These are phyloP conservation scores for Nymphicus hollandicus DNA, from an alignment of 2,113 vertebrate genomes.

Conservation along the genomic window DNA sequence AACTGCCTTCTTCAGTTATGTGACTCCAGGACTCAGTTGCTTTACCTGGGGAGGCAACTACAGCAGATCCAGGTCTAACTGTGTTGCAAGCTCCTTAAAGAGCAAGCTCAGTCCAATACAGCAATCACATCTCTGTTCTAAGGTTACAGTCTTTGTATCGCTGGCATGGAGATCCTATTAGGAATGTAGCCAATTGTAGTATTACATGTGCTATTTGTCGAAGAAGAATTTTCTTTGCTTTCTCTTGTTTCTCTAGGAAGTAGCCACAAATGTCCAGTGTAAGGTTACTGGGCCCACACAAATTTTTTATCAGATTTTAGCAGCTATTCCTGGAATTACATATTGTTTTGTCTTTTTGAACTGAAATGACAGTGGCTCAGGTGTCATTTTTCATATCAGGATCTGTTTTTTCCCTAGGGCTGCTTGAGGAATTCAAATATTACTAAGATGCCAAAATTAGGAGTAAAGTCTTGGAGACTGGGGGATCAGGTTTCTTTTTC, in stretches of 20 bases:
- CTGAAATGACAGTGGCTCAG: background rate
- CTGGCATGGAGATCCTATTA: conserved; percentile 13
- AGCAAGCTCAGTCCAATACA: background rate
- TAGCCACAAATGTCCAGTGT: conserved; percentile 42
- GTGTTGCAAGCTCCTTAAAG: background rate
- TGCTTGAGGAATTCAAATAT: background rate
- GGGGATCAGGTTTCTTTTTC: background rate
- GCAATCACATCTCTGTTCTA: conserved; percentile 45
- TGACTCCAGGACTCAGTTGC: background rate
- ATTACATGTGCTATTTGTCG: conserved; percentile 28
- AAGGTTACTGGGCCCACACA: conserved; percentile 35
- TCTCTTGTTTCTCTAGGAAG: conserved; percentile 65
- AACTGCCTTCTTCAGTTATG: background rate
- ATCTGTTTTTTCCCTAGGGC: background rate
- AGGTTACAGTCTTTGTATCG: conserved; percentile 17
- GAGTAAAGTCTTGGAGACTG: background rate
- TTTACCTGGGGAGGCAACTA: background rate
- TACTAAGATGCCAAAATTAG: background rate
- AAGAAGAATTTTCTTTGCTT: conserved; percentile 51
- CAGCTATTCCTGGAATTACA: conserved; percentile 52
- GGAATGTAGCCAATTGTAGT: conserved; percentile 34
- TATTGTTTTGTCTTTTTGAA: conserved; percentile 18
- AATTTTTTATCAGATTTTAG: conserved; percentile 53
- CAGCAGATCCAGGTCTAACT: conserved; percentile 6
- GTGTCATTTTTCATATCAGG: background rate